A percentile compares a stretch with the other conserved stretches of the same genome.
Evolutionary conservation across 2,888 invertebrate species (phyloP).

Genomic region (Eremobia ochroleuca): DNA sequence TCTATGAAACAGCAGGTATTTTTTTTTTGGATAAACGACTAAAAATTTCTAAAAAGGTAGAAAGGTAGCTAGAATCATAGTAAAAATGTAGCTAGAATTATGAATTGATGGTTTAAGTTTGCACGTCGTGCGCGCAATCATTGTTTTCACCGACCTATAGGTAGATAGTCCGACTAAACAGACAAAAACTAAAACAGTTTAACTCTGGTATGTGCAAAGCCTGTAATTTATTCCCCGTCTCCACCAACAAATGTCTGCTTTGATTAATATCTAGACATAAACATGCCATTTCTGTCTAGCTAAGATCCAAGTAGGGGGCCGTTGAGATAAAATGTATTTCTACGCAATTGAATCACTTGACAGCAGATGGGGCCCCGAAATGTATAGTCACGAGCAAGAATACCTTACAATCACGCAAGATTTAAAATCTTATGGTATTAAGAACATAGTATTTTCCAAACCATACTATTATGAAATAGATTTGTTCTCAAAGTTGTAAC

Average conservation of each 20-base stretch:
- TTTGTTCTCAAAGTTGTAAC: neutral
- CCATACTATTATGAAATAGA: neutral
- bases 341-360: constrained; percentile 64
- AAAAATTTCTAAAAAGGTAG: too few relatives aligned
- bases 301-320: constrained; percentile 44
- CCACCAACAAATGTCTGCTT: constrained; percentile 50
- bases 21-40: too few relatives aligned
- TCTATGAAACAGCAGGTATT: too few relatives aligned
- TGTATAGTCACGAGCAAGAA: constrained; percentile 5
- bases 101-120: too few relatives aligned
- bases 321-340: constrained; percentile 58
- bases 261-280: constrained; percentile 78
- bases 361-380: constrained; percentile 56
- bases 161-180: neutral
- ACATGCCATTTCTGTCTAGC: constrained; percentile 67
- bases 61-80: too few relatives aligned
- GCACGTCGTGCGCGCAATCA: neutral
- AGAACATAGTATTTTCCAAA: neutral
- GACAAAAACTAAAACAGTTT: neutral
- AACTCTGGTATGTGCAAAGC: constrained; percentile 5
- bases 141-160: neutral
- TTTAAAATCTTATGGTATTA: neutral
- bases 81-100: too few relatives aligned
- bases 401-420: neutral
- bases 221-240: constrained; percentile 47